Conservation (phyloP, 2,797 vertebrate genomes). For the Sebastes kiyomatsui region DNA sequence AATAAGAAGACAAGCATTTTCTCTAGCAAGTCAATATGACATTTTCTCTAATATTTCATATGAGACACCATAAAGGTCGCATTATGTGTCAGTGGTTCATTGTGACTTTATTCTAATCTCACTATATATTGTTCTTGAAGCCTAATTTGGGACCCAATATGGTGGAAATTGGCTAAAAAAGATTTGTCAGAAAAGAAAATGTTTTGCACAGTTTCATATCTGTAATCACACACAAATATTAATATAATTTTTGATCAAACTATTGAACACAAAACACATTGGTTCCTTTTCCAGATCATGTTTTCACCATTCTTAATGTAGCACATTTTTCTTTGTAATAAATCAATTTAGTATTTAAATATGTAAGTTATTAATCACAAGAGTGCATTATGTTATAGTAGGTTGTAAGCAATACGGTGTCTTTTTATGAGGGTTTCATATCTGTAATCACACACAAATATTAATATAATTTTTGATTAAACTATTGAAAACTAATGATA, state of each 20-base stretch:
- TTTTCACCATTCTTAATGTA: not conserved
- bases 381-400: not conserved
- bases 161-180: not conserved
- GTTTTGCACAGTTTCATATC: not conserved
- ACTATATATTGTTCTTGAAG: constrained; percentile 1
- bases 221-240: not conserved
- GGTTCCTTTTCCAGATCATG: not conserved
- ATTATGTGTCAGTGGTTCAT: not conserved
- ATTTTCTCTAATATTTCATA: not conserved
- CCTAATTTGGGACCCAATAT: not conserved
- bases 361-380: not conserved
- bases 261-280: not conserved
- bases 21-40: not conserved
- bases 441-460: not conserved
- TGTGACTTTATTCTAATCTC: constrained; percentile 15
- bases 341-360: not conserved
- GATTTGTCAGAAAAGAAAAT: not conserved
- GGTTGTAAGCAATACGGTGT: too few species aligned
- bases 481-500: not conserved
- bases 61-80: not conserved
- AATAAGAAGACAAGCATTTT: constrained; percentile 16
- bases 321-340: not conserved
- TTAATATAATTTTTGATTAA: not conserved
- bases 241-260: not conserved
- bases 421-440: not conserved